phyloP scores from a whole-genome alignment of 2,113 vertebrate genomes.

The Protobothrops flavoviridis region DNA sequence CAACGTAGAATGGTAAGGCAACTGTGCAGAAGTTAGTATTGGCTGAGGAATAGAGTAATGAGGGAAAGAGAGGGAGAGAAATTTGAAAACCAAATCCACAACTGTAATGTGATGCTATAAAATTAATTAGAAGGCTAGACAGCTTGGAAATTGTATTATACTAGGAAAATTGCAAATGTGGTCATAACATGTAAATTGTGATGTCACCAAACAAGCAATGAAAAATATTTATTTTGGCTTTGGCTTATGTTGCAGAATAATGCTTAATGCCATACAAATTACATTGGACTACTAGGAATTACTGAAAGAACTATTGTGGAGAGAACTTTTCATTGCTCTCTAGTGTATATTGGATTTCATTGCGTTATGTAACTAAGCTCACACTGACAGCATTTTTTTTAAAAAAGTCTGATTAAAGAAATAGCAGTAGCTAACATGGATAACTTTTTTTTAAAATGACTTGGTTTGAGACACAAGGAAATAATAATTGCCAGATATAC shows the following conservation, averaged over 20 bases:
- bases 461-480: not conserved
- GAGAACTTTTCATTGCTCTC: not conserved
- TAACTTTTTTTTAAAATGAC: not conserved
- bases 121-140: slow-evolving; percentile 25
- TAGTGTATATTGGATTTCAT: slow-evolving; percentile 16
- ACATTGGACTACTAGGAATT: slow-evolving; percentile 8
- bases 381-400: slow-evolving; percentile 1
- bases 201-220: slow-evolving; percentile 9
- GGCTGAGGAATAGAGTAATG: not conserved
- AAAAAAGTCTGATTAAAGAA: slow-evolving; percentile 24
- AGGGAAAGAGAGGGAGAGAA: not conserved
- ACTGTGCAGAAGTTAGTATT: not conserved
- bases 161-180: not conserved
- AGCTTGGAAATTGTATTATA: not conserved
- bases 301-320: slow-evolving; percentile 26
- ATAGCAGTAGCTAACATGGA: not conserved
- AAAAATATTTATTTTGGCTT: slow-evolving; percentile 31
- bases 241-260: not conserved
- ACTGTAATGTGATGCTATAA: not conserved
- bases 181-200: slow-evolving; percentile 27
- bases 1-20: not conserved
- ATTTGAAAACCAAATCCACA: not conserved
- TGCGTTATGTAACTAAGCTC: slow-evolving; percentile 5
- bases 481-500: slow-evolving; percentile 13
- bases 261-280: not conserved